Base-by-base conservation (phyloP, 2,888 invertebrate species). In the Platycnemis pennipes region DNA sequence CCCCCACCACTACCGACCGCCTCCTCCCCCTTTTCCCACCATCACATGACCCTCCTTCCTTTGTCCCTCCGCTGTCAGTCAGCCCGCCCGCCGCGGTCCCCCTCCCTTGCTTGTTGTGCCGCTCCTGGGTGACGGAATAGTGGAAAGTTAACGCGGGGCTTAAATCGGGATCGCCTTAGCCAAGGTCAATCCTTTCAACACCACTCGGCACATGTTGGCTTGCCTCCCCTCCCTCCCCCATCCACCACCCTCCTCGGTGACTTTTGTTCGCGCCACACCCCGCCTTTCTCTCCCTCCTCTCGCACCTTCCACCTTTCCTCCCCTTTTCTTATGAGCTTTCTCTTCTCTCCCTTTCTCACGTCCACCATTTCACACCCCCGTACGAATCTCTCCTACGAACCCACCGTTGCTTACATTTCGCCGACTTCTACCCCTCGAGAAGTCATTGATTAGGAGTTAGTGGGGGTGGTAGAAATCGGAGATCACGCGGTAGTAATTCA, bases 101-200 rank as follows among this genome's bases (percentile, higher is more conserved):
- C 26, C 16, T 37, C 8, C 26, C 77, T 77, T 13, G 31, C 37
- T 77, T 22, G 22, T 63, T 11, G 13, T 26, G 77, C 77, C n/a
- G 77, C 77, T 31, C 0, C 13, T 11, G 77, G 77, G 37, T 77
- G 77, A 77, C 77, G 77, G 77, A 77, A 77, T 77, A 77, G 77
- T 77, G 77, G 77, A 77, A 77, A 77, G 77, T 77, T 77, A 77
- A 77, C 77, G 37, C 77, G 77, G 77, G 77, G 37, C 77, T 77
- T 77, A 77, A 26, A 77, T 77, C 77, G 77, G 77, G 77, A 77
- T 26, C 77, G 77, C 37, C 77, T 77, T 77, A 77, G 8, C 77
- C 77, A 77, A 77, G 77, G 77, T 77, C 77, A 37, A 77, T 77
- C 77, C 77, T 77, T 77, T 77, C 77, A 77, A 77, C 77, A 77